Evolutionary conservation across 2,113 vertebrate genomes (phyloP), one percentile per base, ranked within the genome.

Genomic region (Baryphthengus martii): DNA sequence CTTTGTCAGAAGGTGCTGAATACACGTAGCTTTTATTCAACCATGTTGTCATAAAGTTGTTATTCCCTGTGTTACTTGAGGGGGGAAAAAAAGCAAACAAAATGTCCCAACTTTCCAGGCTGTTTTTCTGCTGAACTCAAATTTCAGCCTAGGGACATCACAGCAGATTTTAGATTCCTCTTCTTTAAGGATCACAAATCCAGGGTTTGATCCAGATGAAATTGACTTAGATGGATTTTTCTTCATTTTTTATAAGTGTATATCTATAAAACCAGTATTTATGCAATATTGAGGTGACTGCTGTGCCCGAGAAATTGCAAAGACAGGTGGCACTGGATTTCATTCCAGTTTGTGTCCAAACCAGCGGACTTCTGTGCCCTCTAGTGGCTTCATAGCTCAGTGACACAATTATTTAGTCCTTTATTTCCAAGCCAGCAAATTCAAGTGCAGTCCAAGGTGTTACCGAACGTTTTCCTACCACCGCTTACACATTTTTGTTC

Each of bases 321-420:
- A 71, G 33, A 72, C 42, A 55, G 49, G 11, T 24, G 2, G 2
- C 8, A 19, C 20, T 50, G 42, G 20, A 25, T 67, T 45, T 68
- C 65, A 39, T 37, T 2, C 37, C 42, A 6, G 56, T n/a, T n/a
- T n/a, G n/a, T n/a, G n/a, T 26, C 52, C 10, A 9, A 56, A 87
- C 4, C 37, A 21, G 62, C 13, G 96, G 68, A 13, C 93, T 92
- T 77, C 39, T 85, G 21, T 91, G 96, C 96, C 97, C 88, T 95
- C 97, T 97, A 96, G 96, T 94, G 97, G 96, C 44, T 0, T 6
- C 39, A 20, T 2, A 3, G 33, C 6, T 68, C 26, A 56, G 55
- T 8, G 70, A 44, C 78, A 78, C 2, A 39, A 42, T 53, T 19
- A 56, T 35, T 58, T 13, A 17, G 9, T 9, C 3, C 56, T 58